A percentile compares a stretch with the other conserved stretches of the same genome.
Evolutionary conservation across 2,113 vertebrate species (phyloP).

Genomic region (Paramisgurnus dabryanus): DNA sequence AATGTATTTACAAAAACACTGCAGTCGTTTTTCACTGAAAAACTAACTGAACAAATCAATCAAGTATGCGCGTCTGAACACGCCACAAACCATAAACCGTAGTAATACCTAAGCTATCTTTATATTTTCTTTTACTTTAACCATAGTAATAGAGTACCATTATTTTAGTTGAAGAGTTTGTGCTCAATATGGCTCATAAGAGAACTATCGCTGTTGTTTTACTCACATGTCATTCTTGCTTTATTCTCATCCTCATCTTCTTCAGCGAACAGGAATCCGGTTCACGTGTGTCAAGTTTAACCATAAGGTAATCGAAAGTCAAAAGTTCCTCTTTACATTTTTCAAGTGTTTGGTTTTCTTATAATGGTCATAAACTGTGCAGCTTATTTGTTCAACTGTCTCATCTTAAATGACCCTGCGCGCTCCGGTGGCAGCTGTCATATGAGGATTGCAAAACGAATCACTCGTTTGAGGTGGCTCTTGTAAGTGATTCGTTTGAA

Average conservation of each 20-base stretch:
- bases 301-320: neutral
- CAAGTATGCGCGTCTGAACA: neutral
- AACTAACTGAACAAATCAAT: neutral
- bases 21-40: neutral
- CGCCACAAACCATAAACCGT: neutral
- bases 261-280: neutral
- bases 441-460: no score
- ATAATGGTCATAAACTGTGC: neutral
- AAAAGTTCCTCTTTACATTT: neutral
- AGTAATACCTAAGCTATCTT: no score
- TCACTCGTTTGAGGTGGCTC: neutral
- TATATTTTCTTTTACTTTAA: no score
- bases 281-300: neutral
- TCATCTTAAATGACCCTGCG: neutral
- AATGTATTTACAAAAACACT: neutral
- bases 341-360: slow-evolving; percentile 13
- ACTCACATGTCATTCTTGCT: slow-evolving; percentile 27
- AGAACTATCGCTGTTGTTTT: neutral
- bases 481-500: neutral
- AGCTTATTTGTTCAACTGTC: neutral
- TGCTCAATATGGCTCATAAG: neutral
- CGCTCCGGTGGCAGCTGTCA: no score
- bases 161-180: no score
- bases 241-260: neutral
- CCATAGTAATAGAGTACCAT: no score